phyloP scores from a whole-genome alignment of 2,113 vertebrate genomes.

The Rhombomys opimus region DNA sequence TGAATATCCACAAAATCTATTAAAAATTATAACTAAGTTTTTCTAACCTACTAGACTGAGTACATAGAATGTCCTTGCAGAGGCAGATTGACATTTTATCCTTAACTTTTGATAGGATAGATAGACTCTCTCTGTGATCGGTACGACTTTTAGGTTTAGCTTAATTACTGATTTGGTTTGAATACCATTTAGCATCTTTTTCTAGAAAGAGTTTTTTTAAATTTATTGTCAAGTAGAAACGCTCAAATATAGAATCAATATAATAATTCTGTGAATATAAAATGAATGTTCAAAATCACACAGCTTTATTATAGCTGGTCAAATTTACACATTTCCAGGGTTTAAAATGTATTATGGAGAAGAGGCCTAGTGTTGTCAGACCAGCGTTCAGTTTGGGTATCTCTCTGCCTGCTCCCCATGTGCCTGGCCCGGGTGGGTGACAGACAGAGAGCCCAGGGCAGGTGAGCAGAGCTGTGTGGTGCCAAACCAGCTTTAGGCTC shows the following conservation, averaged over 20 bases:
- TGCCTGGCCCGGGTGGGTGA: no score
- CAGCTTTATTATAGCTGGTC: background rate
- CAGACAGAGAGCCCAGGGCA: no score
- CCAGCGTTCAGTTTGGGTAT: no score
- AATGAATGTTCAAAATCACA: slow-evolving; percentile 1
- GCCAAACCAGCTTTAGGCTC: no score
- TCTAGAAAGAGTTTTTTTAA: background rate
- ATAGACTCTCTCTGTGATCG: background rate
- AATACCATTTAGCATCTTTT: background rate
- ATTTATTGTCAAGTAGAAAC: background rate
- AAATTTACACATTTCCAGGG: background rate
- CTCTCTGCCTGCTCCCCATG: no score
- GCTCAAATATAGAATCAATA: background rate
- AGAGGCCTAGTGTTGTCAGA: no score
- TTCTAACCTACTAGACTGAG: background rate
- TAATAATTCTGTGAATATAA: slow-evolving; percentile 8
- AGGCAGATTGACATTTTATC: background rate
- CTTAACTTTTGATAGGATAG: background rate
- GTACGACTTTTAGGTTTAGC: background rate
- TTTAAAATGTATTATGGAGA: background rate
- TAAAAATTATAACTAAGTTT: background rate
- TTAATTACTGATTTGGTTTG: background rate
- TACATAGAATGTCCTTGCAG: background rate
- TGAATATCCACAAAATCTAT: background rate
- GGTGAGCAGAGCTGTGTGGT: no score